These are phyloP conservation scores for Andrena flavipes DNA, from an alignment of 2,888 invertebrate species.

Conservation along the genomic window DNA sequence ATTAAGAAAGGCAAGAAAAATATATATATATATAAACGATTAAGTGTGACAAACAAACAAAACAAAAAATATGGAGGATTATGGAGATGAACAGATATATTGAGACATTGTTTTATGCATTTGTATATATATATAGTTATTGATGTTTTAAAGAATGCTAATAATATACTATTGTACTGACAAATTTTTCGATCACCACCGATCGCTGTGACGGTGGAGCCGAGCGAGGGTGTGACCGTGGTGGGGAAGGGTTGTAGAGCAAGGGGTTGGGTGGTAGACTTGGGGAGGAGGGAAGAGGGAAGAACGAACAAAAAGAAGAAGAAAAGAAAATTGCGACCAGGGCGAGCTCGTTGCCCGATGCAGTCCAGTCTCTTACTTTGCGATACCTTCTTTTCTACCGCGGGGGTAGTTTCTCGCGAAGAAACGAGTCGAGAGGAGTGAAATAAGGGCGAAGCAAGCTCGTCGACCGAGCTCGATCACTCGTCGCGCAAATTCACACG, in stretches of 20 bases:
- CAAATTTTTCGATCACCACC: slow-evolving; percentile 76
- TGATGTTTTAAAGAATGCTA: slow-evolving; percentile 81
- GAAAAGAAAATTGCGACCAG: slow-evolving; percentile 23
- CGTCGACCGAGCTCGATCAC: slow-evolving; percentile 74
- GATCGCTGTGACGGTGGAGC: slow-evolving; percentile 57
- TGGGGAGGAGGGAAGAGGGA: neutral
- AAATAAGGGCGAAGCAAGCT: slow-evolving; percentile 46
- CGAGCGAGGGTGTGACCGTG: slow-evolving; percentile 28
- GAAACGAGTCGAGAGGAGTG: slow-evolving; percentile 13
- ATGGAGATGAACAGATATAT: slow-evolving; percentile 77
- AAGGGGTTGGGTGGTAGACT: slow-evolving; percentile 9
- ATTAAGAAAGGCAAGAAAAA: slow-evolving; percentile 71
- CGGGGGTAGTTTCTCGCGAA: slow-evolving; percentile 2
- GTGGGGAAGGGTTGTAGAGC: slow-evolving; percentile 9
- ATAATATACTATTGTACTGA: slow-evolving; percentile 80
- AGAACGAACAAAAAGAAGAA: neutral
- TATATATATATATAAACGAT: slow-evolving; percentile 74
- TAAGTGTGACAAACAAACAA: slow-evolving; percentile 63
- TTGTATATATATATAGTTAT: slow-evolving; percentile 85
- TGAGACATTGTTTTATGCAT: slow-evolving; percentile 83
- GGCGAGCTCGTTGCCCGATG: slow-evolving; percentile 63
- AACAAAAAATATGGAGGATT: slow-evolving; percentile 74
- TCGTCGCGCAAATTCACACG: slow-evolving; percentile 65
- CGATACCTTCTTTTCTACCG: slow-evolving; percentile 60
- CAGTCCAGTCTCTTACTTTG: slow-evolving; percentile 55